Evolutionary conservation across 30 jellyfish, hydroid and myxozoan genomes (phyloP), one percentile per base, ranked within the genome.

Genomic region (Hydractinia echinata): DNA sequence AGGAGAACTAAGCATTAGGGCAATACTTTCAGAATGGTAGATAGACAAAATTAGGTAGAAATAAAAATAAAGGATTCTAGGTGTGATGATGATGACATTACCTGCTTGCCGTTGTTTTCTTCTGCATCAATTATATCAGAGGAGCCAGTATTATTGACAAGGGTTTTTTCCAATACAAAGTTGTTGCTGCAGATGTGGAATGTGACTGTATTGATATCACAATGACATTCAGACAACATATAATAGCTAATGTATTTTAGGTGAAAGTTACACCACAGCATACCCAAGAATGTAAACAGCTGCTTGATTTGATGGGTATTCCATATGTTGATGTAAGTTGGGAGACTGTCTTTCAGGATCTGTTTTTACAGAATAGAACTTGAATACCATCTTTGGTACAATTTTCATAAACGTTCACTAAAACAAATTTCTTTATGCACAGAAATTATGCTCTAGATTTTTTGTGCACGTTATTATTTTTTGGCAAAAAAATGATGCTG

Each of bases 191-290:
- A 30, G 2, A 30, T 30, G 44, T 30, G 44, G 44, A 30, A 30
- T 30, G 44, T 2, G 44, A 30, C 44, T 30, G 44, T 30, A 30
- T 30, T 30, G 44, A 30, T 30, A 30, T 30, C 2, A 30, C 19
- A 73, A 51, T 76, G 83, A 76, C 15, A 16, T 77, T 77, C 10
- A 51, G 54, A 51, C 56, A 11, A 51, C 56, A 11, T 51, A 54
- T 51, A 10, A 77, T n/a, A 16, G 11, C 39, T 54, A 77, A 53
- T 77, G 61, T 9, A 55, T 79, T 58, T 15, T 58, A 84, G 97
- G 97, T 89, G 11, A 89, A 85, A 85, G 97, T 89, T 9, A 84
- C 95, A 10, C 97, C 95, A 62, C 89, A 81, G 52, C 97, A 89
- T 73, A 89, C 84, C 48, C 83, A 85, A 49, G 97, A 85, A 79